These are phyloP conservation scores for Aleiodes sp. DNA, from an alignment of 1,140 invertebrate species.

Conservation along the genomic window DNA sequence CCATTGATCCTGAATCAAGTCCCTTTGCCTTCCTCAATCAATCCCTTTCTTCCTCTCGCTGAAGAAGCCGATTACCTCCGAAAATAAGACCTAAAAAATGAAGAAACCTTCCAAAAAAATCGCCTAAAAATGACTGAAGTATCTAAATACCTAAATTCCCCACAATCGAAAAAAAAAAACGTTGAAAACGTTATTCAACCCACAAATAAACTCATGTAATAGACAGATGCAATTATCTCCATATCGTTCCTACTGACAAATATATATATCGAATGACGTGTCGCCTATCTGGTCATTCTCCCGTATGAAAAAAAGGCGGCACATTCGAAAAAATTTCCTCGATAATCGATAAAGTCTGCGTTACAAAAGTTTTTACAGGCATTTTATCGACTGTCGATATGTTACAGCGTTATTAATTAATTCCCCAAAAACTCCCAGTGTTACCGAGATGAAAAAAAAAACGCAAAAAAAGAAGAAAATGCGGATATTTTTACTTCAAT, in stretches of 20 bases:
- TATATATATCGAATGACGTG: slow-evolving; percentile 59
- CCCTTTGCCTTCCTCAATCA: too few relatives aligned
- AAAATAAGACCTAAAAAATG: too few relatives aligned
- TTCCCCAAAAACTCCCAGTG: background rate
- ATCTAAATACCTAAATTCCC: too few relatives aligned
- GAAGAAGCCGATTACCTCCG: too few relatives aligned
- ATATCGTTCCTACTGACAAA: slow-evolving; percentile 62
- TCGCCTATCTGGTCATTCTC: slow-evolving; percentile 41
- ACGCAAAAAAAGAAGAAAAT: slow-evolving; percentile 35
- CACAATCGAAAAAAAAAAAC: too few relatives aligned
- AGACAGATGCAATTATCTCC: slow-evolving; percentile 61
- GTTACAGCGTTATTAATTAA: background rate
- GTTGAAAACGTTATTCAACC: too few relatives aligned
- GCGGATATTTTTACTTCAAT: too few relatives aligned
- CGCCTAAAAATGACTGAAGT: too few relatives aligned
- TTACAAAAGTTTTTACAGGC: slow-evolving; percentile 1
- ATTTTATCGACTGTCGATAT: background rate
- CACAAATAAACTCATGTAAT: slow-evolving; percentile 48
- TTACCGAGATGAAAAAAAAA: background rate
- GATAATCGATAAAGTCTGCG: background rate
- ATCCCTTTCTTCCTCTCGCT: too few relatives aligned
- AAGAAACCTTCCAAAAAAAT: too few relatives aligned
- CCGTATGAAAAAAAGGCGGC: background rate
- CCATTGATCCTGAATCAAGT: too few relatives aligned
- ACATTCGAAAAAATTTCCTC: background rate